Conservation (phyloP, 2,797 vertebrate species). For the Oryzias sinensis region DNA sequence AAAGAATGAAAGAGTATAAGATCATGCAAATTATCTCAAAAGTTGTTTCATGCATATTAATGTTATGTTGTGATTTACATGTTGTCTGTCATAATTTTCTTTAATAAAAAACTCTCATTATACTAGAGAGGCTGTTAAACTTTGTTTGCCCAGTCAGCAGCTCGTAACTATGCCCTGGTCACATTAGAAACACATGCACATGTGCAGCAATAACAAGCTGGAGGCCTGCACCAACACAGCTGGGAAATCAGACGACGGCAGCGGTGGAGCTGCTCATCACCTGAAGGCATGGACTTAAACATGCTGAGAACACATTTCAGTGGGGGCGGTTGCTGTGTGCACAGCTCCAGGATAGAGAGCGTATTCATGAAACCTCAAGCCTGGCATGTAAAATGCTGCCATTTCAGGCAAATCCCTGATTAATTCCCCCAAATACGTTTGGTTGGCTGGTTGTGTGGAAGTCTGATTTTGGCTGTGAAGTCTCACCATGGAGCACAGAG, state of each 20-base stretch:
- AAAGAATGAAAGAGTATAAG: too few relatives aligned
- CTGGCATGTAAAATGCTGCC: slow-evolving; percentile 60
- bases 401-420: slow-evolving; percentile 67
- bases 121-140: too few relatives aligned
- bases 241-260: slow-evolving; percentile 61
- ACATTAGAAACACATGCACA: slow-evolving; percentile 19
- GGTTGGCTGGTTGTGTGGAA: slow-evolving; percentile 55
- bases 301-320: slow-evolving; percentile 65
- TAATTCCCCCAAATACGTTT: slow-evolving; percentile 60
- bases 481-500: slow-evolving; percentile 38
- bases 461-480: slow-evolving; percentile 42
- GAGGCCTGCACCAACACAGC: slow-evolving; percentile 53
- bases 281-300: slow-evolving; percentile 57
- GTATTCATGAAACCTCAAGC: slow-evolving; percentile 66
- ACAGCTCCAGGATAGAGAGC: slow-evolving; percentile 68
- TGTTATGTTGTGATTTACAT: too few relatives aligned
- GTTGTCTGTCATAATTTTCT: too few relatives aligned
- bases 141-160: slow-evolving; percentile 28
- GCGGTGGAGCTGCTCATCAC: slow-evolving; percentile 55
- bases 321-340: slow-evolving; percentile 58
- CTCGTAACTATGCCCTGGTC: slow-evolving; percentile 21
- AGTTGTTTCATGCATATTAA: too few relatives aligned
- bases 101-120: too few relatives aligned
- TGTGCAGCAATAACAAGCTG: slow-evolving; percentile 19
- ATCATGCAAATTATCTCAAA: too few relatives aligned